Conservation (phyloP, 2,113 vertebrate species). For the Menura novaehollandiae region DNA sequence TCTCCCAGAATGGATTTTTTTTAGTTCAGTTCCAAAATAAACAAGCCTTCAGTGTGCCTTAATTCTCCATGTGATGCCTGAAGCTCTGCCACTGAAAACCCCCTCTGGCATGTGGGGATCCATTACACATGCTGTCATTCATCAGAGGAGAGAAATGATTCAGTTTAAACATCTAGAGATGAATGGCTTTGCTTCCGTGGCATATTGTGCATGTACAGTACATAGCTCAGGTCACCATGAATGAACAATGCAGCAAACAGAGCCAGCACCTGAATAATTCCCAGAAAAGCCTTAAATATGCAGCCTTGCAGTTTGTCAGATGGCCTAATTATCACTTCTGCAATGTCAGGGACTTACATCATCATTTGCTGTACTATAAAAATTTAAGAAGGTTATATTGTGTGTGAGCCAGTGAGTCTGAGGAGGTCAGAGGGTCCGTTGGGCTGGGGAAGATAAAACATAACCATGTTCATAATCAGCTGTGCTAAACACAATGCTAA, state of each 20-base stretch:
- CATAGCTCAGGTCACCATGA: not conserved
- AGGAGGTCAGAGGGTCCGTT: not conserved
- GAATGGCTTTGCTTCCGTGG: not conserved
- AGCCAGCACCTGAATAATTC: not conserved
- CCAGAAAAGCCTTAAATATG: not conserved
- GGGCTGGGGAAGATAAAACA: not conserved
- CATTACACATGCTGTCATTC: not conserved
- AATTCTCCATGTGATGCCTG: constrained; percentile 21
- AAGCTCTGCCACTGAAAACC: not conserved
- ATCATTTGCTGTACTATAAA: not conserved
- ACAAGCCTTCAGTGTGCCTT: not conserved
- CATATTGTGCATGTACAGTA: not conserved
- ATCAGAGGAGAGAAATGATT: not conserved
- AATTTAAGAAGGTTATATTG: not conserved
- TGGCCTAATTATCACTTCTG: not conserved
- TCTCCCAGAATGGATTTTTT: not conserved
- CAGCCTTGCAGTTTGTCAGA: not conserved
- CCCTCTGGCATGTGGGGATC: not conserved
- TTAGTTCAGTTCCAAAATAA: constrained; percentile 43
- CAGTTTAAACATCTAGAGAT: not conserved
- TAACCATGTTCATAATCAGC: not conserved
- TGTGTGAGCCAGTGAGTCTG: not conserved
- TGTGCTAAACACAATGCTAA: not conserved
- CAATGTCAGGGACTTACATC: not conserved
- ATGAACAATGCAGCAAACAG: not conserved